Conservation (phyloP, 1,140 invertebrate genomes). For the Phortica variegata region DNA sequence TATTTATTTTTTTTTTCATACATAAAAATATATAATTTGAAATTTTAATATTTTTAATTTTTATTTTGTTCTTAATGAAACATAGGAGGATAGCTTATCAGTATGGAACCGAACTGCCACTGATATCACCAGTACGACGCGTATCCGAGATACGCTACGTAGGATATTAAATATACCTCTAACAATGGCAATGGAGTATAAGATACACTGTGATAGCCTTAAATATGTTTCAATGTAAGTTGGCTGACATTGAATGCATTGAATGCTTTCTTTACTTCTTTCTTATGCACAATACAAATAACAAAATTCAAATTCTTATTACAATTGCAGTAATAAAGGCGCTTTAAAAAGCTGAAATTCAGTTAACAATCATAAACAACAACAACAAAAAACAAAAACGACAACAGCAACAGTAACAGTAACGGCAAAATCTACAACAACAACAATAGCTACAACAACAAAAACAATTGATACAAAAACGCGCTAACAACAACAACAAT, state of each 20-base stretch:
- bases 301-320: conserved; percentile 5
- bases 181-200: conserved; percentile 94
- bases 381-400: conserved; percentile 49
- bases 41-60: not conserved
- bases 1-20: too few species aligned
- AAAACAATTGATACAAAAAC: too few species aligned
- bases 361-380: conserved; percentile 48
- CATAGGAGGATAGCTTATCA: conserved; percentile 94
- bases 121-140: conserved; percentile 80
- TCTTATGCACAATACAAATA: too few species aligned
- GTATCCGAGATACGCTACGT: conserved; percentile 92
- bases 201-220: conserved; percentile 84
- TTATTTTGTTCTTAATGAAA: too few species aligned
- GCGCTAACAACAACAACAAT: not conserved
- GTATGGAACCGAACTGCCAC: conserved; percentile 96
- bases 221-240: conserved; percentile 64
- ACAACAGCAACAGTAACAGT: conserved; percentile 23
- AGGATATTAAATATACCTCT: conserved; percentile 91
- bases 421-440: conserved; percentile 5
- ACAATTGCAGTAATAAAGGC: conserved; percentile 51
- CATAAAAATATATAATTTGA: conserved; percentile 6
- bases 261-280: too few species aligned
- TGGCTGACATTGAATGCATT: not conserved
- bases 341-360: conserved; percentile 57
- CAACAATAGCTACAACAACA: conserved; percentile 9